Evolutionary conservation across 2,888 invertebrate genomes (phyloP).

Genomic region (Tetragonisca angustula): DNA sequence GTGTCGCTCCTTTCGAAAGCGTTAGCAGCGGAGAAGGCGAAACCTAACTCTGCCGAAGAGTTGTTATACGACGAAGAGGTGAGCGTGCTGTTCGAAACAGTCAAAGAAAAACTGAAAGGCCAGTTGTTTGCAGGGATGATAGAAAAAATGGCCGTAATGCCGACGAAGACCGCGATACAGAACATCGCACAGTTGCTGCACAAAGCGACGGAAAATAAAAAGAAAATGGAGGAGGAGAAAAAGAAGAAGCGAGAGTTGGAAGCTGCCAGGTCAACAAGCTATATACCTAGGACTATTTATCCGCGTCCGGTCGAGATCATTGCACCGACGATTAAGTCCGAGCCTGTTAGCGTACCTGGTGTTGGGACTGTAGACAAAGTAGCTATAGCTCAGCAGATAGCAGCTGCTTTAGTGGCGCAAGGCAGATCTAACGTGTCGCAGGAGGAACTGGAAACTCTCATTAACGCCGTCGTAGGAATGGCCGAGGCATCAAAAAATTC

Average conservation of each 20-base stretch:
- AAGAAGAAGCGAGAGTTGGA: conserved; percentile 79
- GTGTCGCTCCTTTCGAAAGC: conserved; percentile 91
- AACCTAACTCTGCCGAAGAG: conserved; percentile 90
- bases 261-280: conserved; percentile 70
- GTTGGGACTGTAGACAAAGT: conserved; percentile 91
- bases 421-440: conserved; percentile 93
- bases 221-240: conserved; percentile 82
- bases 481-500: conserved; percentile 86
- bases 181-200: conserved; percentile 91
- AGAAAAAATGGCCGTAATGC: conserved; percentile 87
- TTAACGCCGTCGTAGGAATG: conserved; percentile 91
- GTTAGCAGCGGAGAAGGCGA: conserved; percentile 90
- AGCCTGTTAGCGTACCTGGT: conserved; percentile 88
- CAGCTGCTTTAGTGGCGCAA: conserved; percentile 91
- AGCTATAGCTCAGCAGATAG: conserved; percentile 92
- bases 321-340: conserved; percentile 76
- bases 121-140: conserved; percentile 90
- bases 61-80: conserved; percentile 90
- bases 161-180: conserved; percentile 90
- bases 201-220: conserved; percentile 86
- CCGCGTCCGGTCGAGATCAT: conserved; percentile 69
- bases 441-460: conserved; percentile 91
- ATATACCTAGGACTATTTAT: conserved; percentile 71
- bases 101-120: conserved; percentile 93
- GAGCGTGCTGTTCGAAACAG: conserved; percentile 92